Evolutionary conservation across 2,888 invertebrate genomes (phyloP), one percentile per base, ranked within the genome.

Genomic region (Adelphocoris suturalis): DNA sequence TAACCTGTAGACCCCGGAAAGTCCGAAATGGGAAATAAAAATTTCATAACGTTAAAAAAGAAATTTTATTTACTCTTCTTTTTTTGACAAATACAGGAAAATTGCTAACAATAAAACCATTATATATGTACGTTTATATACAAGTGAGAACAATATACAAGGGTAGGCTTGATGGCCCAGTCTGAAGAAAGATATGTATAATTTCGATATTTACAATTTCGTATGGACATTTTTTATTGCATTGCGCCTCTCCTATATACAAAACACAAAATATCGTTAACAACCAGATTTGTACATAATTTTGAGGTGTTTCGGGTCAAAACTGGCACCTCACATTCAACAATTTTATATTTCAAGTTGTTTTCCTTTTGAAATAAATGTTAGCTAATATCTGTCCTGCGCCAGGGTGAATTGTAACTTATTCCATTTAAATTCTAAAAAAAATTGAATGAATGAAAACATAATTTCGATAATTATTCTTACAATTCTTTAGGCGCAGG

Each of bases 151-250:
- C 68, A 86, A 68, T 86, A 82, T 82, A 82, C 82, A 82, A 23
- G 68, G 68, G 68, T 23, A 86, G 86, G 86, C 76, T 76, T 37
- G 37, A 37, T 75, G 13, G 52, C 68, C 86, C 86, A 86, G 86
- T 86, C 86, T 86, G 86, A 86, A 86, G 48, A 86, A 19, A 68
- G 86, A 86, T 86, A 86, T 86, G 86, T 86, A 86, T 86, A 86
- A 68, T 86, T 86, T 86, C 52, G 75, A 86, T 86, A 86, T 86
- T 75, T 86, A 86, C 86, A 86, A 85, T 78, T n/a, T 78, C 78
- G 47, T 47, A 78, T 47, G 46, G 78, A 47, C 78, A 78, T 5
- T 78, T 78, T 78, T 78, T 78, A 78, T 78, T 78, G 78, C 78
- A 19, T 78, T 14, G 78, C 19, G 78, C 78, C 78, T 78, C 19